A percentile compares a stretch with the other conserved stretches of the same genome.
Conservation (phyloP, 2,888 invertebrate species). For the Ormia ochracea region DNA sequence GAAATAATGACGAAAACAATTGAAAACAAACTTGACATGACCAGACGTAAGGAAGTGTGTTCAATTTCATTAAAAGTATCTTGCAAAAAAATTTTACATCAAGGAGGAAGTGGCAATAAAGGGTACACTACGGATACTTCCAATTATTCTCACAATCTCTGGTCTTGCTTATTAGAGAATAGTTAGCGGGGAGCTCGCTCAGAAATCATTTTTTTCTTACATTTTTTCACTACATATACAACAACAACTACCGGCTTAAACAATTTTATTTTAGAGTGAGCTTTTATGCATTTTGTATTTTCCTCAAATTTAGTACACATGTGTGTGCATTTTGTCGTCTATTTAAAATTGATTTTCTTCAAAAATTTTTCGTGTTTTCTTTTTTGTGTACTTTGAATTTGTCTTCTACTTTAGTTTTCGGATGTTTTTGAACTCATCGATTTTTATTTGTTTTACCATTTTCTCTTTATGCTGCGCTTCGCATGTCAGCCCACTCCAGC, state of each 20-base stretch:
- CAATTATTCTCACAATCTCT: background rate
- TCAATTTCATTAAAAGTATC: background rate
- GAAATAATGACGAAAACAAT: background rate
- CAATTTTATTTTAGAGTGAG: slow-evolving; percentile 14
- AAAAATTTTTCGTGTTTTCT: slow-evolving; percentile 5
- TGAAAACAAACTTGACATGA: background rate
- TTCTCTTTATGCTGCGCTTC: too few species aligned
- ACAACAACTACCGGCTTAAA: slow-evolving; percentile 59
- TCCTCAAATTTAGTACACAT: slow-evolving; percentile 21
- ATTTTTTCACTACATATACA: slow-evolving; percentile 33
- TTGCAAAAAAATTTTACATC: slow-evolving; percentile 41
- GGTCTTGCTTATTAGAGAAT: background rate
- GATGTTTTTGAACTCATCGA: background rate
- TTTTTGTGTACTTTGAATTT: slow-evolving; percentile 11
- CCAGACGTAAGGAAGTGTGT: background rate
- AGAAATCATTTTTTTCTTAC: slow-evolving; percentile 7
- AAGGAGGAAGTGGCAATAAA: background rate
- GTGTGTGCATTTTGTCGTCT: slow-evolving; percentile 36
- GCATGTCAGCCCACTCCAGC: too few species aligned
- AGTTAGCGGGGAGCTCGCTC: background rate
- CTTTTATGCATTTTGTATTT: background rate
- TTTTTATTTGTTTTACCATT: background rate
- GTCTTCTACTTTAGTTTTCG: background rate
- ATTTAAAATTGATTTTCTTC: slow-evolving; percentile 56
- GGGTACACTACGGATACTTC: background rate